Evolutionary conservation across 1,140 invertebrate species (phyloP).

Genomic region (Papilio dardanus): DNA sequence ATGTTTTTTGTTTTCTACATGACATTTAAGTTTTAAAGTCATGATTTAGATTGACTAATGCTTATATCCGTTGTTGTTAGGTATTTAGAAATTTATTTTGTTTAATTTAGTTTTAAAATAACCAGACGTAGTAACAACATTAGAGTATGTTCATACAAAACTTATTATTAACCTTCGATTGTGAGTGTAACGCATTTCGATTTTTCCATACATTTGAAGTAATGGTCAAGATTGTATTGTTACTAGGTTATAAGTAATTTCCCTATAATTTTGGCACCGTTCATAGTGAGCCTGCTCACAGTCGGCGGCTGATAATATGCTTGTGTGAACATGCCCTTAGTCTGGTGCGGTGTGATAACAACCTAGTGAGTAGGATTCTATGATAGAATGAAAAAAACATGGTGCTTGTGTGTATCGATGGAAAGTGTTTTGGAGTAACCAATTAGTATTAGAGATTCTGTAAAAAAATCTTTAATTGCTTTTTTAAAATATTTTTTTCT

Average conservation of each 20-base stretch:
- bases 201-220: too few relatives aligned
- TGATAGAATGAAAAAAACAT: slow-evolving; percentile 18
- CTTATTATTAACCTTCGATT: too few relatives aligned
- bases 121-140: neutral
- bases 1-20: neutral
- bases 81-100: neutral
- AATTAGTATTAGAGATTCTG: too few relatives aligned
- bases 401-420: slow-evolving; percentile 25
- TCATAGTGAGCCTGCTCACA: neutral
- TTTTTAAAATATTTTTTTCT: slow-evolving; percentile 1
- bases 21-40: neutral
- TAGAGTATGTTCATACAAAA: neutral
- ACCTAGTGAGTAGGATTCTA: slow-evolving; percentile 22
- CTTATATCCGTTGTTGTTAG: neutral
- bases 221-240: too few relatives aligned
- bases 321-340: neutral
- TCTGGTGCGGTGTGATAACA: slow-evolving; percentile 36
- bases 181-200: too few relatives aligned
- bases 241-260: too few relatives aligned
- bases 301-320: neutral
- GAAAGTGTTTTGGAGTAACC: neutral
- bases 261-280: too few relatives aligned
- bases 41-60: neutral
- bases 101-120: slow-evolving; percentile 5
- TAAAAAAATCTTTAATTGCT: too few relatives aligned